A percentile compares a stretch with the other conserved stretches of the same genome.
Evolutionary conservation across 2,888 invertebrate genomes (phyloP).

Genomic region (Celastrina argiolus): DNA sequence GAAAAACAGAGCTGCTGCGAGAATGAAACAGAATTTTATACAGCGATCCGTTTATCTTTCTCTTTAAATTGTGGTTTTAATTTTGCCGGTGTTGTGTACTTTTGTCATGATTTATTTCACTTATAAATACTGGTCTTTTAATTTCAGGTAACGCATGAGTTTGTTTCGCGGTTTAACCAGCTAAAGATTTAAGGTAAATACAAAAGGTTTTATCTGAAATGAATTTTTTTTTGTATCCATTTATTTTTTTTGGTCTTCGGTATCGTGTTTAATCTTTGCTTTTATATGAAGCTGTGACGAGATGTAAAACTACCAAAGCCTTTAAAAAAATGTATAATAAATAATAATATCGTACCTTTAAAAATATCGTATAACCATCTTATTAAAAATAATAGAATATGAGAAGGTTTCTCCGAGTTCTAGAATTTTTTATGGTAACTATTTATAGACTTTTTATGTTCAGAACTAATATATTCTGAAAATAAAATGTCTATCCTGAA

Average conservation of each 20-base stretch:
- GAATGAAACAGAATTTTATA: not conserved
- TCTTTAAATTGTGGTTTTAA: conserved; percentile 18
- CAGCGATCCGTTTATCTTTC: not conserved
- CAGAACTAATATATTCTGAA: no score
- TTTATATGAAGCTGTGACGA: no score
- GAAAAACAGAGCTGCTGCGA: not conserved
- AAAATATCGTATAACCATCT: no score
- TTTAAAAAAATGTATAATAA: no score
- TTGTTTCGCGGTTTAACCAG: conserved; percentile 9
- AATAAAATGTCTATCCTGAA: no score
- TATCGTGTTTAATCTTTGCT: no score
- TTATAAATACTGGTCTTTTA: conserved; percentile 19
- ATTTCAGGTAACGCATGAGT: conserved; percentile 19
- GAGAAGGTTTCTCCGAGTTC: no score
- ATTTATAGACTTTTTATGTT: no score
- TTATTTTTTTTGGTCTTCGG: not conserved
- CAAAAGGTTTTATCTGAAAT: not conserved
- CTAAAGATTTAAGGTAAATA: conserved; percentile 10
- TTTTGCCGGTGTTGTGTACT: not conserved
- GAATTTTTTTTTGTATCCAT: not conserved
- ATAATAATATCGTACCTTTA: no score
- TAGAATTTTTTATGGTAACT: no score
- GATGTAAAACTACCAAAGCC: no score
- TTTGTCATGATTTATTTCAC: conserved; percentile 12
- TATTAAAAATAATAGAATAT: no score